Conservation (phyloP, 1,140 invertebrate genomes). For the Triops longicaudatus region DNA sequence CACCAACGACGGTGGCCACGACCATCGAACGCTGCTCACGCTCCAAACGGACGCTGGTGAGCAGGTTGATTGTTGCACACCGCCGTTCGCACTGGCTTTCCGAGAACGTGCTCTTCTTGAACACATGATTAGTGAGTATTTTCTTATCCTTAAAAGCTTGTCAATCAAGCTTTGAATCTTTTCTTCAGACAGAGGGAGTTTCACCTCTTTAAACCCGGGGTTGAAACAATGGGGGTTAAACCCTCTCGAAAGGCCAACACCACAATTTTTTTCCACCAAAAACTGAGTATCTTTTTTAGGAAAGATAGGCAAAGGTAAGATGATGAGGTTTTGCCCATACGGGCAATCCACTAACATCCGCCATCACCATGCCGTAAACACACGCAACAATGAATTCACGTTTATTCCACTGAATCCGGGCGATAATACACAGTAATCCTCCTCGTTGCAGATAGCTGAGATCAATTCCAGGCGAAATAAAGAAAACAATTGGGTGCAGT, state of each 20-base stretch:
- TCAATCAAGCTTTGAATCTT: too few species aligned
- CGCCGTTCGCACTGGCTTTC: background rate
- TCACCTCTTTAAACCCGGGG: too few species aligned
- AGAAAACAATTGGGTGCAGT: background rate
- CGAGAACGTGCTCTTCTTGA: background rate
- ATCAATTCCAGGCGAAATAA: background rate
- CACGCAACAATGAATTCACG: background rate
- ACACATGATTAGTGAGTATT: slow-evolving; percentile 7
- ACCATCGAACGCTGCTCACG: slow-evolving; percentile 27
- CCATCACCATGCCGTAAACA: background rate
- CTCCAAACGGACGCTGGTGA: background rate
- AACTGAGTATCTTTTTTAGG: background rate
- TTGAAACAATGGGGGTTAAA: too few species aligned
- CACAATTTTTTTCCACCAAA: background rate
- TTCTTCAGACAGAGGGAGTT: too few species aligned
- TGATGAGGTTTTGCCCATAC: background rate
- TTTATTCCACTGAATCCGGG: too few species aligned
- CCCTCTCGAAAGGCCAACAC: too few species aligned
- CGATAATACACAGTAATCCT: background rate
- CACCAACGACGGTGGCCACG: slow-evolving; percentile 26
- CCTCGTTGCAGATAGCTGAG: background rate
- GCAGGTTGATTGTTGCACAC: slow-evolving; percentile 1
- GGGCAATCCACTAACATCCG: slow-evolving; percentile 1
- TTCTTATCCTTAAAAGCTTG: too few species aligned
- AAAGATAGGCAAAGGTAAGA: background rate